Base-by-base conservation (phyloP, 2,797 vertebrate species). In the Vultur gryphus region DNA sequence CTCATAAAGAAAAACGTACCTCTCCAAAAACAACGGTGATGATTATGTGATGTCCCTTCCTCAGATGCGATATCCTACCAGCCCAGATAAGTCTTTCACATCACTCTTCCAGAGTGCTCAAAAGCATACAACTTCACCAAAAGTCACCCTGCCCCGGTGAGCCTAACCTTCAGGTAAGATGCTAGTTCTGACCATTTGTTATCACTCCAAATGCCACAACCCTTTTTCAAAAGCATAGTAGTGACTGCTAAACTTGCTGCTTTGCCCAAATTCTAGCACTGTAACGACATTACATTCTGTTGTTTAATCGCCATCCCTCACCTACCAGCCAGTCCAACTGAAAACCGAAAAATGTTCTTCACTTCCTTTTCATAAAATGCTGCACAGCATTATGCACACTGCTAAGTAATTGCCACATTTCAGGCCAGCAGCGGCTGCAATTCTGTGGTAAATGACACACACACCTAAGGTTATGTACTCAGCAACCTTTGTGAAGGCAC, bases 261-360 rank as follows among this genome's bases (percentile, higher is more conserved):
- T 90, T 52, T 37, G 41, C 43, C 35, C 35, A 33, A 37, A 89
- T 43, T 54, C 66, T 31, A 46, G 28, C 43, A 11, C 29, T 26
- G 16, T 5, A 86, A 29, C 70, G 24, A 20, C 0, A 0, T 19
- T 20, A 52, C 9, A 0, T 9, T 41, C 55, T 37, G 16, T 2
- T 67, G 24, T 54, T 89, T 44, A 39, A 69, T 13, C 64, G 33
- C 39, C 59, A 52, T 44, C 55, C 46, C 28, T 79, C 28, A 35
- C 11, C 54, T n/a, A 62, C 8, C 48, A 84, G 39, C 5, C 31
- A 39, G 24, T 13, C 72, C 51, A 82, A 51, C 52, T 4, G 44
- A 85, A 72, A 67, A 78, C 13, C 2, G 0, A 66, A 55, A 67
- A 72, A 39, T 0, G 4, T 10, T 76, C 46, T 41, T 73, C 11